Percentiles rank a stretch among this genome's conserved stretches.
These are phyloP conservation scores for Neoarius graeffei DNA, from an alignment of 2,113 vertebrate genomes.

Conservation along the genomic window DNA sequence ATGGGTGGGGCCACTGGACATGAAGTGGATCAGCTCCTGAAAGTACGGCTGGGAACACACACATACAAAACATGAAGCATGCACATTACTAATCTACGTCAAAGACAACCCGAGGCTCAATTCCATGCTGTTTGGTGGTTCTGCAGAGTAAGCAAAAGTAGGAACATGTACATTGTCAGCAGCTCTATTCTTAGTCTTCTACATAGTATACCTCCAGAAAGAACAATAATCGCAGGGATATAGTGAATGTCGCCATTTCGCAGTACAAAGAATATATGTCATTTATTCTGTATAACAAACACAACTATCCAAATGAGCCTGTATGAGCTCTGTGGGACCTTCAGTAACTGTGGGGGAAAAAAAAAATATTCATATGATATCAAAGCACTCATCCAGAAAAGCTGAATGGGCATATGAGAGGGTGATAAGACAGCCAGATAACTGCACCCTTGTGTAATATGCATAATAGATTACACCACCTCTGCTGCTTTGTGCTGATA, in stretches of 20 bases:
- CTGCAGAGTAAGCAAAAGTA: constrained; percentile 53
- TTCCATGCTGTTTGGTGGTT: constrained; percentile 31
- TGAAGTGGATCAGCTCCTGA: constrained; percentile 78
- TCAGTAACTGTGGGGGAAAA: neutral
- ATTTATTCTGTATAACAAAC: constrained; percentile 1
- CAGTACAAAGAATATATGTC: neutral
- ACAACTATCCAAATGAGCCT: neutral
- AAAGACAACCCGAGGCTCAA: constrained; percentile 32
- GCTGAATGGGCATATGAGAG: neutral
- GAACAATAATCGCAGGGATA: constrained; percentile 12
- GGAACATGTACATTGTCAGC: constrained; percentile 55
- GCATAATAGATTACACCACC: constrained; percentile 62
- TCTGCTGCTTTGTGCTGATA: constrained; percentile 78
- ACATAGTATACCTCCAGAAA: constrained; percentile 12
- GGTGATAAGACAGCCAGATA: constrained; percentile 11
- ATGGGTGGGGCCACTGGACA: constrained; percentile 82
- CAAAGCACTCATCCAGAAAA: neutral
- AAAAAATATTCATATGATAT: neutral
- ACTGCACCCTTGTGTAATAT: neutral
- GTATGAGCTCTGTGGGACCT: neutral
- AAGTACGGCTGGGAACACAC: constrained; percentile 71
- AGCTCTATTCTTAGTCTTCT: constrained; percentile 59
- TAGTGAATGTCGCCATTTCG: neutral
- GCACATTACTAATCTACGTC: constrained; percentile 20
- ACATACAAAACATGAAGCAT: constrained; percentile 31